Conservation (phyloP, 2,888 invertebrate genomes). For the Synanthedon tipuliformis region DNA sequence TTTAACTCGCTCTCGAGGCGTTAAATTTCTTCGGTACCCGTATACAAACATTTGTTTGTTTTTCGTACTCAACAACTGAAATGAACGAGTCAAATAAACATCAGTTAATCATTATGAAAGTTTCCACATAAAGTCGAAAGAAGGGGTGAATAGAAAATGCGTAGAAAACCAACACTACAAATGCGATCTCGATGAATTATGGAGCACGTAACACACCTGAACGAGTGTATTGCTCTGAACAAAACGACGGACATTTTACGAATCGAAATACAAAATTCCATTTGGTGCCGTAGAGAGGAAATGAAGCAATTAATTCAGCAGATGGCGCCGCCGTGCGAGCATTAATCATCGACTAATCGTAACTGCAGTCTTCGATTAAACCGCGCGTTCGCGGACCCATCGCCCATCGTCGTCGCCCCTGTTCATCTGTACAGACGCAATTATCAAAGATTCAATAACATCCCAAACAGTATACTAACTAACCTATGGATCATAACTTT, state of each 20-base stretch:
- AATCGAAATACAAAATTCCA: conserved; percentile 66
- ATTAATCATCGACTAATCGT: conserved; percentile 70
- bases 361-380: conserved; percentile 70
- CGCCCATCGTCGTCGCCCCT: neutral
- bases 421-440: neutral
- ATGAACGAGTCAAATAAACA: neutral
- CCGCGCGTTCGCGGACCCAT: neutral
- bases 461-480: no score
- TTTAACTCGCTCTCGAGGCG: conserved; percentile 54
- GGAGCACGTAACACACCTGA: conserved; percentile 49
- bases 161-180: conserved; percentile 8
- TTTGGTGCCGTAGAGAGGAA: conserved; percentile 65
- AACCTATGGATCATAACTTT: no score
- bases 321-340: conserved; percentile 66
- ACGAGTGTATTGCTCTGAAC: conserved; percentile 38
- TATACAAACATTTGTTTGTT: conserved; percentile 17
- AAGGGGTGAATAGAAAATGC: conserved; percentile 9
- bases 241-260: conserved; percentile 50
- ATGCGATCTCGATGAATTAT: conserved; percentile 44
- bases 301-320: conserved; percentile 70
- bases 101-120: neutral
- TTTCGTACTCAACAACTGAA: neutral
- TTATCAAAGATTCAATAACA: neutral
- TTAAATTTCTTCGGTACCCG: conserved; percentile 33
- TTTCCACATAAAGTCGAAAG: neutral